Percentiles rank a stretch among this genome's conserved stretches.
These are phyloP conservation scores for Macroramphosus scolopax DNA, from an alignment of 2,797 vertebrate genomes.

Conservation along the genomic window DNA sequence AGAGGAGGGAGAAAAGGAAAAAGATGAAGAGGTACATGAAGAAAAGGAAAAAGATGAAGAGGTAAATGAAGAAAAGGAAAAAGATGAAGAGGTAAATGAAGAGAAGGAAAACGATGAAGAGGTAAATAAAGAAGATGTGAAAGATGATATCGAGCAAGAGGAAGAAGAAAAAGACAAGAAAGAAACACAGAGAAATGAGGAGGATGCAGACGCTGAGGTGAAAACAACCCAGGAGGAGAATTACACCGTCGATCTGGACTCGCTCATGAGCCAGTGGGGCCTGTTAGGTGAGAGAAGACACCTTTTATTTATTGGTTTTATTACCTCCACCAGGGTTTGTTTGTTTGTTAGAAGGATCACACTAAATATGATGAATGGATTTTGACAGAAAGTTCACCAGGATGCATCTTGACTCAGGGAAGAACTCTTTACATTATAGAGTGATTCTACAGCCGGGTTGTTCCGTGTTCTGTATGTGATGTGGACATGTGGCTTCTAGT, in stretches of 20 bases:
- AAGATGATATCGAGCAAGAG: not conserved
- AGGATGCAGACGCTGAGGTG: slow-evolving; percentile 7
- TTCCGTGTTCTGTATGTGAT: too few relatives aligned
- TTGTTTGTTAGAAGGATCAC: too few relatives aligned
- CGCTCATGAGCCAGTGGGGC: slow-evolving; percentile 59
- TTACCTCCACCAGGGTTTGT: too few relatives aligned
- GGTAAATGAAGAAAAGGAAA: slow-evolving; percentile 28
- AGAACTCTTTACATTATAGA: too few relatives aligned
- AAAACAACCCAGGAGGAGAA: slow-evolving; percentile 13
- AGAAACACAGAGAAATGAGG: slow-evolving; percentile 8
- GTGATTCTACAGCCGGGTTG: too few relatives aligned
- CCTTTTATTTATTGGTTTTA: not conserved
- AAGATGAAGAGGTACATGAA: too few relatives aligned
- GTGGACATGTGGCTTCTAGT: too few relatives aligned
- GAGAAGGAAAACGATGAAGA: slow-evolving; percentile 10
- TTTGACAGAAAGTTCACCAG: too few relatives aligned
- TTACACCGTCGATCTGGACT: slow-evolving; percentile 57
- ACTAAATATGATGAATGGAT: too few relatives aligned
- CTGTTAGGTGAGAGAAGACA: slow-evolving; percentile 60
- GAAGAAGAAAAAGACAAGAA: slow-evolving; percentile 10
- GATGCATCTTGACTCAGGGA: too few relatives aligned
- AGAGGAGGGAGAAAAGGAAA: too few relatives aligned
- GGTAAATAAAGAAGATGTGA: slow-evolving; percentile 6
- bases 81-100: not conserved
- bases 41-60: slow-evolving; percentile 30